Conservation (phyloP, 2,113 vertebrate genomes). For the Ardeotis arabs region DNA sequence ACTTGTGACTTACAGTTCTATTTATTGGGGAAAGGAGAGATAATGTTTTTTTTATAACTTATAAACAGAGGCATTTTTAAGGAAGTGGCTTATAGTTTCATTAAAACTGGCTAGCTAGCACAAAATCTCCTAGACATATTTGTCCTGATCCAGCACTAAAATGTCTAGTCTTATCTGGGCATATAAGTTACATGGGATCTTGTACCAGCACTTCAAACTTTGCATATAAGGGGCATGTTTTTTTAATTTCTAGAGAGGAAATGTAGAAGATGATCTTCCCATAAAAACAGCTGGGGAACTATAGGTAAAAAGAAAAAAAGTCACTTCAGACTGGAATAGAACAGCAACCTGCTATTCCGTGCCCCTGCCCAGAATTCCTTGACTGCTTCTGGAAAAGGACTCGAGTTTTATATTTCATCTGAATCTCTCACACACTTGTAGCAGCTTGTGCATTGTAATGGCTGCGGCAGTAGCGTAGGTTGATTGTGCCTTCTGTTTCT, state of each 20-base stretch:
- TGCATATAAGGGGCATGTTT: conserved; percentile 35
- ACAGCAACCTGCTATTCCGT: conserved; percentile 35
- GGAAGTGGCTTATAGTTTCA: background rate
- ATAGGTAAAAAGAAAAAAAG: conserved; percentile 51
- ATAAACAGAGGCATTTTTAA: conserved; percentile 25
- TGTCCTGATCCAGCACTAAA: background rate
- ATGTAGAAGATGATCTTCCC: conserved; percentile 51
- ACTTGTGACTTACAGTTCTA: background rate
- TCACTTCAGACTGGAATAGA: conserved; percentile 52
- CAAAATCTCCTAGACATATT: background rate
- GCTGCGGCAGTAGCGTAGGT: background rate
- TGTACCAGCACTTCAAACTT: conserved; percentile 27
- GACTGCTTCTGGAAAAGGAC: conserved; percentile 51
- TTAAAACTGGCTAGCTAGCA: background rate
- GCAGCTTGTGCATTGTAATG: background rate
- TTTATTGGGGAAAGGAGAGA: background rate
- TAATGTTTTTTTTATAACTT: conserved; percentile 11
- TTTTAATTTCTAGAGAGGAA: conserved; percentile 56
- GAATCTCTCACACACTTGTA: background rate
- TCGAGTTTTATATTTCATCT: background rate
- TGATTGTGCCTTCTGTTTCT: background rate
- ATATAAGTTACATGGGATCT: background rate
- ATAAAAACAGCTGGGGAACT: conserved; percentile 56
- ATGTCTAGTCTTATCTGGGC: background rate
- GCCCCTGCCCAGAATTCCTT: conserved; percentile 32